Evolutionary conservation across 37 sponge, comb jelly and placozoan species (phyloP), one percentile per base, ranked within the genome.

Genomic region (Diacarnus erythraeanus): DNA sequence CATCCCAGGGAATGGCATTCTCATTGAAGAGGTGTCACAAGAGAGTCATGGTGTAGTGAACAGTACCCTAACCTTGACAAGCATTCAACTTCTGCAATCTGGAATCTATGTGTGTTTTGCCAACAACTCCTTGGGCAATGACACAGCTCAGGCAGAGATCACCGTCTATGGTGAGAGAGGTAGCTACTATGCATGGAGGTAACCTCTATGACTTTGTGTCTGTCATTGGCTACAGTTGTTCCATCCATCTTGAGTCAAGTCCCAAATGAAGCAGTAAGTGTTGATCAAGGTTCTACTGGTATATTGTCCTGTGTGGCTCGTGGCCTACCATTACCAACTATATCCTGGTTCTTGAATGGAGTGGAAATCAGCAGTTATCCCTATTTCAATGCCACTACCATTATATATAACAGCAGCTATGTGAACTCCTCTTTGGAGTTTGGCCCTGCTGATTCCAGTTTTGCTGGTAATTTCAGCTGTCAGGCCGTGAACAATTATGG

Each of bases 241-340:
- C n/a, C n/a, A n/a, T n/a, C n/a, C n/a, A n/a, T n/a, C n/a, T n/a
- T n/a, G n/a, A n/a, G n/a, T n/a, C n/a, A n/a, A n/a, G n/a, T n/a
- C n/a, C n/a, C n/a, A n/a, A n/a, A n/a, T n/a, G n/a, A n/a, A n/a
- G n/a, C n/a, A n/a, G 6, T 47, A 47, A 47, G 12, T 47, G 6
- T 47, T 47, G 12, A 47, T 42, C n/a, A 56, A 34, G 79, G 79
- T 20, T 15, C 27, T 18, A 54, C 34, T 47, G 15, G 12, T 1
- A 17, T 20, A 17, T 43, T 79, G n/a, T 29, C 57, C 35, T 79
- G 79, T 47, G 42, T 68, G 10, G 79, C 69, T 20, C 65, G 33
- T 31, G 79, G 79, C 0, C n/a, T n/a, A 36, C 69, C 79, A 34
- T 21, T 33, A 5, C 69, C 79, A 2, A 39, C 37, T n/a, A 43